Conservation (phyloP, 2,113 vertebrate genomes). For the Cettia cetti region DNA sequence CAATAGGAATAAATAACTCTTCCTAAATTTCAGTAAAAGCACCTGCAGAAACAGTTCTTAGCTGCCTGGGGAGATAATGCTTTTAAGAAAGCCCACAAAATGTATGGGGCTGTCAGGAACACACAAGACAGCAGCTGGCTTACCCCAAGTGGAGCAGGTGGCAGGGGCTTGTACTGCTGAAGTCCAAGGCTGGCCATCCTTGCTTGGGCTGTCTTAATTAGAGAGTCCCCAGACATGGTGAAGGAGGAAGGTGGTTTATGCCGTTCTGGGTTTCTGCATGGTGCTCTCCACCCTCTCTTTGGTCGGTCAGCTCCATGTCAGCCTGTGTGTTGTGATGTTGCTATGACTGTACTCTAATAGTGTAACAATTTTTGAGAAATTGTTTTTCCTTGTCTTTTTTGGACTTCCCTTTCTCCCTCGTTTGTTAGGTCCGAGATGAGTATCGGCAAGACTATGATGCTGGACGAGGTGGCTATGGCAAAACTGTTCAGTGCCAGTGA, state of each 20-base stretch:
- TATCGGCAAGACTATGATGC: conserved; percentile 83
- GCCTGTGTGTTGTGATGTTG: accelerated
- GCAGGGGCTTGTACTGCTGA: not conserved
- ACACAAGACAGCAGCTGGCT: not conserved
- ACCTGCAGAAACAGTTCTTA: not conserved
- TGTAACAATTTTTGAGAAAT: not conserved
- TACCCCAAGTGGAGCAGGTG: not conserved
- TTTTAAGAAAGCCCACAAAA: not conserved
- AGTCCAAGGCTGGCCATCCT: not conserved
- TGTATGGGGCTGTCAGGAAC: not conserved
- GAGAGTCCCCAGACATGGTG: not conserved
- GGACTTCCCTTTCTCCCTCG: not conserved
- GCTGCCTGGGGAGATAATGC: not conserved
- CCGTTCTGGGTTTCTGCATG: not conserved
- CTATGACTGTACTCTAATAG: not conserved
- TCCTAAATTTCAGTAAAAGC: not conserved
- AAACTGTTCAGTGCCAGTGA: conserved; percentile 73
- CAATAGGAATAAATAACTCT: not conserved
- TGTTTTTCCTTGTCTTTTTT: not conserved
- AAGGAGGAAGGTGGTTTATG: not conserved
- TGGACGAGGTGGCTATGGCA: conserved; percentile 86
- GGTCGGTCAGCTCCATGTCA: not conserved
- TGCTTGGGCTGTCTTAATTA: not conserved
- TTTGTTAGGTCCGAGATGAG: conserved; percentile 76
- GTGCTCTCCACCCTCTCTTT: not conserved